Conservation (phyloP, 2,113 vertebrate genomes). For the Melanostigma gelatinosum region DNA sequence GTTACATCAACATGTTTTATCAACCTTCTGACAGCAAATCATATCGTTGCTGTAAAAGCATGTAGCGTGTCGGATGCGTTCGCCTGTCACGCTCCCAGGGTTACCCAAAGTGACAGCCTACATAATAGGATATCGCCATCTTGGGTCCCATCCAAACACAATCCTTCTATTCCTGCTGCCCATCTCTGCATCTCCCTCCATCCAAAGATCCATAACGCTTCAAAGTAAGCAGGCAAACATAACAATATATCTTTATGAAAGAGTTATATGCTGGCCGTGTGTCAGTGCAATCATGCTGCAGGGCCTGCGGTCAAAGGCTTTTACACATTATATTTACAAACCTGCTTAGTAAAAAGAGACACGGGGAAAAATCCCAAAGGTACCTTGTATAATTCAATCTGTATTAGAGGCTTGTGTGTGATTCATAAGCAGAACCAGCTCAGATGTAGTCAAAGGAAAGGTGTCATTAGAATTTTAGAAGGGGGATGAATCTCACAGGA, state of each 20-base stretch:
- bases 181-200: constrained; percentile 44
- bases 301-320: constrained; percentile 41
- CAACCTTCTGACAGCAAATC: constrained; percentile 42
- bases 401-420: constrained; percentile 47
- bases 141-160: constrained; percentile 50
- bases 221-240: constrained; percentile 44
- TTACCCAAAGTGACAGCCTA: constrained; percentile 68
- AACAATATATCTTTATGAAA: constrained; percentile 65
- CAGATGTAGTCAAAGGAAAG: constrained; percentile 45
- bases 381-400: constrained; percentile 57
- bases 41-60: constrained; percentile 56
- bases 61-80: constrained; percentile 45
- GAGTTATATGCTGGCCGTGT: constrained; percentile 4
- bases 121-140: constrained; percentile 68
- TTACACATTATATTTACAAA: constrained; percentile 69
- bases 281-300: constrained; percentile 44
- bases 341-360: constrained; percentile 59
- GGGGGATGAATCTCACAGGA: constrained; percentile 59
- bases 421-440: constrained; percentile 48
- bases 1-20: constrained; percentile 40
- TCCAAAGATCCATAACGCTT: constrained; percentile 39
- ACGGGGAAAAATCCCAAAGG: constrained; percentile 53
- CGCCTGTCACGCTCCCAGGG: constrained; percentile 41
- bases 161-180: constrained; percentile 40
- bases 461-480: constrained; percentile 50